Base-by-base conservation (phyloP, 2,888 invertebrate species). In the Noctua comes region DNA sequence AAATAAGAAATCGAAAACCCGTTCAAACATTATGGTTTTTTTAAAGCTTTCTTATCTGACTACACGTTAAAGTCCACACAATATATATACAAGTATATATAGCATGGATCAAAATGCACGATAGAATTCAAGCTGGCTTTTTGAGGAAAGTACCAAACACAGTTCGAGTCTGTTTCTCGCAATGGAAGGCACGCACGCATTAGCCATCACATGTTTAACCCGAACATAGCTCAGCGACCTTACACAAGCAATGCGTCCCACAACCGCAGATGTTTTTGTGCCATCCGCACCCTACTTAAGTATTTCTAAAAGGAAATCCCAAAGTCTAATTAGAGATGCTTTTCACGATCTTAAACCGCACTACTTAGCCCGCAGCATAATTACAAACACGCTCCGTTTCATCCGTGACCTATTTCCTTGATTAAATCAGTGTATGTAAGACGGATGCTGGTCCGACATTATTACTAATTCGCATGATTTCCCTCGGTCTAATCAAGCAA, bases 401-500 rank as follows among this genome's bases (percentile, higher is more conserved):
- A 78, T 40, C 72, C 88, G 68, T 80, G 80, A 85, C 82, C 86
- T 86, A 87, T 88, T 86, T 84, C 80, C 79, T 87, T 90, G 89
- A 90, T 90, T 91, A 90, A 90, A 90, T 89, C 88, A 80, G 85
- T 85, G 86, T 88, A 88, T 89, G 87, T 86, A 85, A 89, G 90
- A 91, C 78, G 84, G 85, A 89, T 89, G 77, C 87, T 85, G 80
- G 80, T 81, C 86, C 74, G 70, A 84, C 86, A 83, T 85, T 84
- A 86, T 83, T 62, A 88, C 91, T 93, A 93, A 94, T 95, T 93
- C 93, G 90, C 92, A 94, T 94, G 94, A 94, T 93, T 93, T 91
- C 87, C 91, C 87, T 78, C 79, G 86, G 89, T 91, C 92, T 93
- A 95, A 95, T 95, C 94, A 94, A 91, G 88, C 93, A 88, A 94